phyloP scores from a whole-genome alignment of 2,113 vertebrate species.

The Callionymus lyra region DNA sequence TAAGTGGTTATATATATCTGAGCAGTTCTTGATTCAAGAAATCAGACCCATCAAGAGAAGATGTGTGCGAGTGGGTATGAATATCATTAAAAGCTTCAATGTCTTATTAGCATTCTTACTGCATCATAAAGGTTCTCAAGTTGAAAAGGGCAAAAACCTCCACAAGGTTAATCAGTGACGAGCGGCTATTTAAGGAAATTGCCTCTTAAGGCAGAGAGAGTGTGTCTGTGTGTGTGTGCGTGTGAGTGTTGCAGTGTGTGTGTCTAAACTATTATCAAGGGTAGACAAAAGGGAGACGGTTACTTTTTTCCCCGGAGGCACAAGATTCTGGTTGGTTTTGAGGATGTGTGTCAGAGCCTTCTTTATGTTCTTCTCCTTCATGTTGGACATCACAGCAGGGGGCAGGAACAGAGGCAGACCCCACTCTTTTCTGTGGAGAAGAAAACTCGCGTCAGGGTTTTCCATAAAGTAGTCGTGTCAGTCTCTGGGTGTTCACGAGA shows the following conservation, averaged over 20 bases:
- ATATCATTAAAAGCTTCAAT: conserved; percentile 30
- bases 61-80: conserved; percentile 21
- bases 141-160: conserved; percentile 43
- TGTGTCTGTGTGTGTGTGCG: conserved; percentile 9
- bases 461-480: too few relatives aligned
- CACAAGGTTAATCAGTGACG: conserved; percentile 17
- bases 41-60: too few relatives aligned
- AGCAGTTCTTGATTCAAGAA: too few relatives aligned
- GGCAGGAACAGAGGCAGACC: conserved; percentile 91
- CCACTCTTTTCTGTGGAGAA: conserved; percentile 86
- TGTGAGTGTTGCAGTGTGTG: conserved; percentile 24
- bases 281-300: conserved; percentile 21
- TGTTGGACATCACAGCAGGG: conserved; percentile 88
- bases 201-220: conserved; percentile 19
- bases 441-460: conserved; percentile 9
- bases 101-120: too few relatives aligned
- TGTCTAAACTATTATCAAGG: conserved; percentile 23
- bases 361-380: conserved; percentile 99
- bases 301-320: conserved; percentile 97
- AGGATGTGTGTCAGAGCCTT: conserved; percentile 97
- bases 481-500: too few relatives aligned
- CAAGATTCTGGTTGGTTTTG: conserved; percentile 97
- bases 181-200: conserved; percentile 38
- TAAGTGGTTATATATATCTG: too few relatives aligned
- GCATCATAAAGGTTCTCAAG: conserved; percentile 19